Percentiles rank a stretch among this genome's conserved stretches.
These are phyloP conservation scores for Lycopodina hypogea DNA, from an alignment of 37 sponge, comb jelly and placozoan genomes.

Conservation along the genomic window DNA sequence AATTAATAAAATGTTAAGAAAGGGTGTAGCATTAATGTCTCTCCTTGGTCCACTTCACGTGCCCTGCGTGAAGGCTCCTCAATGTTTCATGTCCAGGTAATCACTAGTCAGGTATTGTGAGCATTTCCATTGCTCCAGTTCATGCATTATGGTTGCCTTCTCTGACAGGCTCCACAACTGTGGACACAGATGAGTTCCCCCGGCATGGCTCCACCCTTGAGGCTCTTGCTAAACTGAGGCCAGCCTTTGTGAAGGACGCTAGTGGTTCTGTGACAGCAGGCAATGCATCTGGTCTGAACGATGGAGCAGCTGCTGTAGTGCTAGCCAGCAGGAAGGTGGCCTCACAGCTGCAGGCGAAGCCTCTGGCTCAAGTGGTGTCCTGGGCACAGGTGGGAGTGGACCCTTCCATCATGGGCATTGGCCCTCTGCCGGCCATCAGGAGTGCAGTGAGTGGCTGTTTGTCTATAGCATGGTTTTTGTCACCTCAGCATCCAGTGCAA, in stretches of 20 bases:
- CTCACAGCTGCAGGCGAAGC: constrained; percentile 10
- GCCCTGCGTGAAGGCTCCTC: too few relatives aligned
- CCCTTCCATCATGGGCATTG: constrained; percentile 93
- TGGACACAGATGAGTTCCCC: constrained; percentile 79
- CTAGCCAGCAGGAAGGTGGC: constrained; percentile 30
- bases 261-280: constrained; percentile 91
- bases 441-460: constrained; percentile 66
- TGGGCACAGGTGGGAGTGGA: constrained; percentile 89
- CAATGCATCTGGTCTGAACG: constrained; percentile 93
- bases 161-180: constrained; percentile 31
- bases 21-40: too few relatives aligned
- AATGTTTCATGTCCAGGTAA: too few relatives aligned
- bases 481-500: not conserved
- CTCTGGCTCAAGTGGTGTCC: constrained; percentile 76
- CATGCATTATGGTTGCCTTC: too few relatives aligned
- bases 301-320: constrained; percentile 91
- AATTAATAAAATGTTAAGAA: too few relatives aligned
- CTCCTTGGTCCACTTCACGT: too few relatives aligned
- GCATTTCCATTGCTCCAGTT: too few relatives aligned
- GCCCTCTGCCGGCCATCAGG: constrained; percentile 84
- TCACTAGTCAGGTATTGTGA: too few relatives aligned
- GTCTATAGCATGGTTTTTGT: not conserved
- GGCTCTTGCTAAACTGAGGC: constrained; percentile 59
- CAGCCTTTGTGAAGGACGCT: constrained; percentile 83
- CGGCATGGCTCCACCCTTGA: constrained; percentile 75